phyloP scores from a whole-genome alignment of 1,140 invertebrate genomes.

The Muscidifurax raptorellus region DNA sequence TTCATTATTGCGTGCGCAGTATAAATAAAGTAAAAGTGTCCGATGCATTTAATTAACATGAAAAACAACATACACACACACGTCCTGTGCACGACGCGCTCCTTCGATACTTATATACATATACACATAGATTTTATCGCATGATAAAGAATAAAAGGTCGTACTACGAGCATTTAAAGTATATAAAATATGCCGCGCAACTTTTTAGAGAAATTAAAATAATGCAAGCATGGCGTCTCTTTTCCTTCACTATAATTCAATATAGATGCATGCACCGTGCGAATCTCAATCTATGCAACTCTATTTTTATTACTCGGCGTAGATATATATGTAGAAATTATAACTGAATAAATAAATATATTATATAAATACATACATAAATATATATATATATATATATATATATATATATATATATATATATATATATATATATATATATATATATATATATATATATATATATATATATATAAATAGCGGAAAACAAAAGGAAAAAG shows the following conservation, averaged over 20 bases:
- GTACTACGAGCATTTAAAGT: constrained; percentile 41
- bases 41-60: constrained; percentile 1
- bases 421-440: constrained; percentile 38
- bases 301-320: constrained; percentile 75
- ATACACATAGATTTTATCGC: constrained; percentile 47
- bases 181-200: constrained; percentile 23
- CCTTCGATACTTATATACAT: constrained; percentile 43
- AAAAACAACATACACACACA: background rate
- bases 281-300: constrained; percentile 74
- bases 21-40: constrained; percentile 11
- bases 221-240: constrained; percentile 25
- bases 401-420: constrained; percentile 15
- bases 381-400: constrained; percentile 17
- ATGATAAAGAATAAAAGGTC: constrained; percentile 40
- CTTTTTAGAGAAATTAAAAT: constrained; percentile 24
- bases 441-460: constrained; percentile 11
- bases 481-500: background rate
- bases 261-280: constrained; percentile 72
- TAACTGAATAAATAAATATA: constrained; percentile 22
- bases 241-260: constrained; percentile 38
- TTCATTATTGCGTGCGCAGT: background rate
- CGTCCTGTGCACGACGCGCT: constrained; percentile 33
- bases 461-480: constrained; percentile 36
- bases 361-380: constrained; percentile 19
- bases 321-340: constrained; percentile 46